Evolutionary conservation across 2,113 vertebrate species (phyloP), one percentile per base, ranked within the genome.

Genomic region (Bungarus multicinctus): DNA sequence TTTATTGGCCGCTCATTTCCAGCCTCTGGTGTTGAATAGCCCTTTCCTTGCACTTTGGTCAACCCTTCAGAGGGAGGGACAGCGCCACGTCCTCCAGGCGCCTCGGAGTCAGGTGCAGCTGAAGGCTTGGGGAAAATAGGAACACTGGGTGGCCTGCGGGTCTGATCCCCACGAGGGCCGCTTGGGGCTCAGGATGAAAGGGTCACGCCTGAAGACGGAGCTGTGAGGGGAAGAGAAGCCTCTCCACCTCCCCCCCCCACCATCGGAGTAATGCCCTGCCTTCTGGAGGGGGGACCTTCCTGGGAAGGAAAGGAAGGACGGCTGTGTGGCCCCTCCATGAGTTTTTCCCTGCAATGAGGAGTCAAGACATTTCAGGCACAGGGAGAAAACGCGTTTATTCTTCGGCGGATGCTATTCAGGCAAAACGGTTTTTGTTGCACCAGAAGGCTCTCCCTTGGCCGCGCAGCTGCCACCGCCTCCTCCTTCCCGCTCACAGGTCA

Each of bases 401-500:
- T 30, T 87, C 1, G 3, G 16, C 1, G 16, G 7, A 14, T 16
- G 64, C 12, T 14, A 81, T 8, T 81, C 34, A 81, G 69, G 20
- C 69, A 39, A 39, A 39, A 43, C 0, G 34, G 18, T 7, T 34
- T 9, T 22, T 9, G 10, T 27, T 87, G 85, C 11, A 14, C 85
- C 25, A 1, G 10, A 30, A 87, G 85, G 25, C 16, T 8, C 45
- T 87, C 1, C 45, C 5, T 50, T 14, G 2, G 22, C 10, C 5
- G 2, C 45, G 0, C 4, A 12, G 43, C 34, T 7, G 22, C 47
- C 47, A 9, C 8, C 47, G 0, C 47, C 22, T 20, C 43, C 22
- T 47, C 9, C 20, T 47, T 8, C 85, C 2, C 43, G 43, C 45
- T 27, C 39, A 7, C 1, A 3, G 1, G 20, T 97, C 96, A 98